Conservation (phyloP, 2,113 vertebrate species). For the Sardina pilchardus region DNA sequence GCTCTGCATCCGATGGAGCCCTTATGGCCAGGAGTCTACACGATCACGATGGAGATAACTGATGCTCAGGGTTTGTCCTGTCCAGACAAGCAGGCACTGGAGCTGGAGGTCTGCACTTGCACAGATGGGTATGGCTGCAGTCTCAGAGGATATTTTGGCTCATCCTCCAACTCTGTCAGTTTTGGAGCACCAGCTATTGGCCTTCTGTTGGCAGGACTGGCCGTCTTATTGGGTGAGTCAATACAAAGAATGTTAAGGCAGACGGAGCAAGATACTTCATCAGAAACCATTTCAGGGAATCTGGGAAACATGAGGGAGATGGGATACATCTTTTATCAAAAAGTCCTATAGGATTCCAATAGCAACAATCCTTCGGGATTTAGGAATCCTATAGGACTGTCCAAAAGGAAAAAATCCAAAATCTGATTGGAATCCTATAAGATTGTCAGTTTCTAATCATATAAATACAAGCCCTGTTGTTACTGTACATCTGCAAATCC, state of each 20-base stretch:
- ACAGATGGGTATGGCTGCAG: constrained; percentile 53
- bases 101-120: constrained; percentile 50
- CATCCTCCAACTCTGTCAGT: constrained; percentile 56
- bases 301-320: no score
- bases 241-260: not conserved
- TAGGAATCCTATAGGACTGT: no score
- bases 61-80: constrained; percentile 56
- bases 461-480: no score
- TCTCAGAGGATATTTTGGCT: constrained; percentile 59
- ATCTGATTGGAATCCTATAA: no score
- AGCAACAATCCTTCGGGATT: no score
- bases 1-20: constrained; percentile 44
- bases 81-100: constrained; percentile 39
- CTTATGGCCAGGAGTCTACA: constrained; percentile 50
- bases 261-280: no score
- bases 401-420: no score
- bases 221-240: constrained; percentile 61
- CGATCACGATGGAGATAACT: constrained; percentile 39
- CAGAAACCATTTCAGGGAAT: no score
- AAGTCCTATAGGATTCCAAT: no score
- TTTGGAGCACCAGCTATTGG: not conserved
- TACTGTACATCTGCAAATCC: no score
- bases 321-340: no score
- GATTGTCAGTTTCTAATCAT: no score
- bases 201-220: not conserved